Percentiles rank a stretch among this genome's conserved stretches.
These are phyloP conservation scores for Halcyon senegalensis DNA, from an alignment of 2,113 vertebrate species.

Conservation along the genomic window DNA sequence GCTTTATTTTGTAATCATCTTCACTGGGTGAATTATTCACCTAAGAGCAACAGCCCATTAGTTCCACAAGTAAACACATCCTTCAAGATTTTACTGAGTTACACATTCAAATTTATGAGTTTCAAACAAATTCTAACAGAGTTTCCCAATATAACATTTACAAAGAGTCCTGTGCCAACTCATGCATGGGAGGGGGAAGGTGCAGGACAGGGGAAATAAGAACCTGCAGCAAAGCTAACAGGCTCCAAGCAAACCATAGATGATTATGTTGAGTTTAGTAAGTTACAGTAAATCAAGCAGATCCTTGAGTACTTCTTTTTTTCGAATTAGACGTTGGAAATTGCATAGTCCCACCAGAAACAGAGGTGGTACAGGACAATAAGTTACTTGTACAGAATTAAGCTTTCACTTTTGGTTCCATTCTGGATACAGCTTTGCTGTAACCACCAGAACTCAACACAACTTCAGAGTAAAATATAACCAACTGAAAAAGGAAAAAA, in stretches of 20 bases:
- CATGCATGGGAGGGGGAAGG: accelerated
- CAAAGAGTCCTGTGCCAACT: not conserved
- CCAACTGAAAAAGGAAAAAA: not conserved
- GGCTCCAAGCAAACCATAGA: not conserved
- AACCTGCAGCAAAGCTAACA: not conserved
- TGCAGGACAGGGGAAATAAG: not conserved
- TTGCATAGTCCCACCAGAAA: not conserved
- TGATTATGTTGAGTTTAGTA: not conserved
- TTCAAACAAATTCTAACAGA: not conserved
- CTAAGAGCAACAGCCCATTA: slow-evolving; percentile 71
- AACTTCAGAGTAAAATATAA: not conserved
- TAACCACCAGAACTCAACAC: not conserved
- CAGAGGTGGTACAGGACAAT: accelerated
- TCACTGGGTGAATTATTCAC: slow-evolving; percentile 79
- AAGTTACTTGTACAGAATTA: not conserved
- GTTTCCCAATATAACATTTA: not conserved
- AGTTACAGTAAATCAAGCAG: not conserved
- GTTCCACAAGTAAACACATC: not conserved
- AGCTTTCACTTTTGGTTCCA: not conserved
- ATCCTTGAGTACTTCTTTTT: not conserved
- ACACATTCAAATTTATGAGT: not conserved
- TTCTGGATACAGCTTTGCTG: not conserved
- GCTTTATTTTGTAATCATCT: slow-evolving; percentile 68
- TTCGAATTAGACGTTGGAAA: not conserved
- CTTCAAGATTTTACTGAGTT: not conserved